These are phyloP conservation scores for Xestia rhomboidea DNA, from an alignment of 2,888 invertebrate genomes.

Conservation along the genomic window DNA sequence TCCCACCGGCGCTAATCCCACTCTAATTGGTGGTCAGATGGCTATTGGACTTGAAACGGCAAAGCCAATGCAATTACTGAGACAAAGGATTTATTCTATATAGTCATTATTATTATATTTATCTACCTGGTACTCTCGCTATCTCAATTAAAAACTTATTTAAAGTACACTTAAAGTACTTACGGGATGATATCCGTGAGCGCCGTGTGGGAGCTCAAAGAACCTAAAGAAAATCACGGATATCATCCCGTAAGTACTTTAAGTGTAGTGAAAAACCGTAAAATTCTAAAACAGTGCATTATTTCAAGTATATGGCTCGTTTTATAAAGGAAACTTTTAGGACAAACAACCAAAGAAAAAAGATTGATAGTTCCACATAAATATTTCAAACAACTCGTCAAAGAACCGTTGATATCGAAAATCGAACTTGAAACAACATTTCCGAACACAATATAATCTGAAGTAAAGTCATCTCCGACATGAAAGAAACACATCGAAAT, in stretches of 20 bases:
- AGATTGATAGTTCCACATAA: conserved; percentile 68
- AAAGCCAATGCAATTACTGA: conserved; percentile 85
- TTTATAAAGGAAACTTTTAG: conserved; percentile 11
- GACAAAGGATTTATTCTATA: conserved; percentile 79
- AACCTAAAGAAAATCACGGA: too few relatives aligned
- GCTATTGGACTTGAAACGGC: conserved; percentile 88
- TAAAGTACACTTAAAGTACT: too few relatives aligned
- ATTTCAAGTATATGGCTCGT: too few relatives aligned
- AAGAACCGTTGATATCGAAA: conserved; percentile 77
- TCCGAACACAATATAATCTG: conserved; percentile 85
- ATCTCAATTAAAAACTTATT: conserved; percentile 39
- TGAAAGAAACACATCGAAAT: conserved; percentile 90
- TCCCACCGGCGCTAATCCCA: conserved; percentile 83
- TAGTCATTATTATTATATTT: conserved; percentile 67
- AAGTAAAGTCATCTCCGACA: conserved; percentile 88
- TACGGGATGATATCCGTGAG: too few relatives aligned
- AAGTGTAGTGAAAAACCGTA: too few relatives aligned
- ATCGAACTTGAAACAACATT: conserved; percentile 81
- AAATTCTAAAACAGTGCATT: too few relatives aligned
- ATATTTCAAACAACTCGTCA: conserved; percentile 69
- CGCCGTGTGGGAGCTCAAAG: too few relatives aligned
- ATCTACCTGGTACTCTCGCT: conserved; percentile 22
- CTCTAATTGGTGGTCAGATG: conserved; percentile 88
- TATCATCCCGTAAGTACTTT: too few relatives aligned
- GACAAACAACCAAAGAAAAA: conserved; percentile 37